Conservation (phyloP, 2,888 invertebrate species). For the Drosophila kanekoi region DNA sequence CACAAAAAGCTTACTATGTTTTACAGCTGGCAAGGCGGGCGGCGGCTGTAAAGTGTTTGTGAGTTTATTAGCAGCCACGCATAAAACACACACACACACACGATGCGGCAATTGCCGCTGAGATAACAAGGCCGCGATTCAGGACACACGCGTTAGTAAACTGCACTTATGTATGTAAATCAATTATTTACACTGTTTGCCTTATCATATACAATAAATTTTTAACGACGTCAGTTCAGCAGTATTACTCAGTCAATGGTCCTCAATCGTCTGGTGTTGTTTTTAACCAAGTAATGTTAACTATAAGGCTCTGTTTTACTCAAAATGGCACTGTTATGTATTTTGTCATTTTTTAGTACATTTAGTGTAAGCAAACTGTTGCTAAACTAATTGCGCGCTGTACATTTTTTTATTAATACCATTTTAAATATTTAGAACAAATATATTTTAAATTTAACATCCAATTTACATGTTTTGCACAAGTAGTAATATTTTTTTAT, state of each 20-base stretch:
- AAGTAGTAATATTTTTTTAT: neutral
- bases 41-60: conserved; percentile 15
- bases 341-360: conserved; percentile 1
- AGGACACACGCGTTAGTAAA: neutral
- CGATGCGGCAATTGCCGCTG: conserved; percentile 35
- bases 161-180: conserved; percentile 13
- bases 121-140: conserved; percentile 13
- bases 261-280: conserved; percentile 31
- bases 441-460: too few species aligned
- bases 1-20: conserved; percentile 33
- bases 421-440: too few species aligned
- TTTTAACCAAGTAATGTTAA: conserved; percentile 23
- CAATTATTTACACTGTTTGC: conserved; percentile 16
- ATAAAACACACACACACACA: conserved; percentile 4
- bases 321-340: conserved; percentile 26
- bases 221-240: neutral
- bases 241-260: conserved; percentile 9
- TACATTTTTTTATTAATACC: too few species aligned
- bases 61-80: conserved; percentile 1
- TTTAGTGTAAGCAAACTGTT: neutral
- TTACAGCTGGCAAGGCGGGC: conserved; percentile 15
- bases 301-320: conserved; percentile 13
- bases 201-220: neutral
- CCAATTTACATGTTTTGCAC: too few species aligned
- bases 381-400: too few species aligned